Evolutionary conservation across 2,888 invertebrate species (phyloP), one percentile per base, ranked within the genome.

Genomic region (Melinaea menophilus): DNA sequence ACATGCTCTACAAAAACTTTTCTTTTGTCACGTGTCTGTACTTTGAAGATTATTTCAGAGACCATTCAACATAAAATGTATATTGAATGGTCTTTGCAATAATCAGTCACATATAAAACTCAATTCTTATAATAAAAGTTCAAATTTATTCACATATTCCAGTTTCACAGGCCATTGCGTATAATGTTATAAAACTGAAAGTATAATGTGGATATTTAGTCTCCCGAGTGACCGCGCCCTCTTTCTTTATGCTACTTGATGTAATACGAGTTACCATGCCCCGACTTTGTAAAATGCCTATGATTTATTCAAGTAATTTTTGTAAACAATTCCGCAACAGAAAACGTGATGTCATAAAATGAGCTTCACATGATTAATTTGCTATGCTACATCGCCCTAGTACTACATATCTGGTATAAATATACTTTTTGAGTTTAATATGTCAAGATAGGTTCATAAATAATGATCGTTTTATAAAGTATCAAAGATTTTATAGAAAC

Each of bases 1-100:
- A 84, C 77, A 77, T 81, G 80, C 78, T 82, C 77, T 80, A 77
- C 77, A 83, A 83, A 84, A 85, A 84, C 81, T 82, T 84, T n/a
- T 82, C 79, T 81, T 79, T 78, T 59, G 56, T 51, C 63, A 56
- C 34, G 34, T 54, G 56, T 37, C 45, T 56, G 45, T 57, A 63
- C 31, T 4, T 58, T 37, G 13, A 51, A 51, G 51, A 7, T 22
- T 22, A 22, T 22, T 22, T 22, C 22, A 22, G 22, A 22, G 22
- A 22, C 22, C 22, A 22, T 22, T 22, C 22, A 22, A 22, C 22
- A 22, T 22, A 22, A 1, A 22, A 22, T 51, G 31, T n/a, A 31
- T 11, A 51, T 7, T 31, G 51, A 7, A 31, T 31, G 51, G 22
- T 51, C 31, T 51, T 9, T 51, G 7, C 31, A 31, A 51, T 31